Percentiles rank a stretch among this genome's conserved stretches.
Conservation (phyloP, 2,797 vertebrate genomes). For the Xenopus petersii region DNA sequence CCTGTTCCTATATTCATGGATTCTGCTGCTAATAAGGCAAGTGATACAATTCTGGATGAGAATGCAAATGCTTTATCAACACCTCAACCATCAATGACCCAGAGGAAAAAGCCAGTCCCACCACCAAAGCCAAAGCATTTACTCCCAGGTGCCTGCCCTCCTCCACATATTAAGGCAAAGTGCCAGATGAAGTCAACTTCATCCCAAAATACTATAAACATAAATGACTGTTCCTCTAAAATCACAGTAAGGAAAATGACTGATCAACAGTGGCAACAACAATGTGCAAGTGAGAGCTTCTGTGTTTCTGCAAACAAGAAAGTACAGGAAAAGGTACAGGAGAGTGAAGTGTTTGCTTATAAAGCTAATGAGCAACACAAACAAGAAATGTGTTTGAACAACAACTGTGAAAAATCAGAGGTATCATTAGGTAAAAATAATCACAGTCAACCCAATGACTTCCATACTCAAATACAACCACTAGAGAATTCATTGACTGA, state of each 20-base stretch:
- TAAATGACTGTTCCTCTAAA: conserved; percentile 37
- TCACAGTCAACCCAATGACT: conserved; percentile 39
- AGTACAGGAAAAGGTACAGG: not conserved
- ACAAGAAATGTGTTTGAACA: not conserved
- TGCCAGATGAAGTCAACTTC: conserved; percentile 49
- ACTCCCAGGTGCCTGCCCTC: conserved; percentile 35
- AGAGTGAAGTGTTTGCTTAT: conserved; percentile 52
- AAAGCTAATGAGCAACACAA: conserved; percentile 51
- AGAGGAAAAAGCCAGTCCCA: conserved; percentile 59
- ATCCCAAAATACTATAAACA: conserved; percentile 51
- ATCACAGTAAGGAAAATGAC: not conserved
- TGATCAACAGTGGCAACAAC: not conserved
- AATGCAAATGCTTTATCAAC: conserved; percentile 72
- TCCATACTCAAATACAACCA: conserved; percentile 48
- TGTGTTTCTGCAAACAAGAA: conserved; percentile 29
- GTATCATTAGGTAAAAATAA: conserved; percentile 26
- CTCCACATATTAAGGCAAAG: conserved; percentile 41
- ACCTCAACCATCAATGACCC: conserved; percentile 63
- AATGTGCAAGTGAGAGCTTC: not conserved
- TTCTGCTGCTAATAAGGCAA: conserved; percentile 62
- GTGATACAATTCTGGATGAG: conserved; percentile 55
- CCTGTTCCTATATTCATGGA: conserved; percentile 49
- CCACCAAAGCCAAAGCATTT: conserved; percentile 62
- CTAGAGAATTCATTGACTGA: conserved; percentile 47
- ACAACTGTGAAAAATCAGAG: conserved; percentile 13